phyloP scores from a whole-genome alignment of 2,888 invertebrate genomes.

The Drosophila diplacantha region DNA sequence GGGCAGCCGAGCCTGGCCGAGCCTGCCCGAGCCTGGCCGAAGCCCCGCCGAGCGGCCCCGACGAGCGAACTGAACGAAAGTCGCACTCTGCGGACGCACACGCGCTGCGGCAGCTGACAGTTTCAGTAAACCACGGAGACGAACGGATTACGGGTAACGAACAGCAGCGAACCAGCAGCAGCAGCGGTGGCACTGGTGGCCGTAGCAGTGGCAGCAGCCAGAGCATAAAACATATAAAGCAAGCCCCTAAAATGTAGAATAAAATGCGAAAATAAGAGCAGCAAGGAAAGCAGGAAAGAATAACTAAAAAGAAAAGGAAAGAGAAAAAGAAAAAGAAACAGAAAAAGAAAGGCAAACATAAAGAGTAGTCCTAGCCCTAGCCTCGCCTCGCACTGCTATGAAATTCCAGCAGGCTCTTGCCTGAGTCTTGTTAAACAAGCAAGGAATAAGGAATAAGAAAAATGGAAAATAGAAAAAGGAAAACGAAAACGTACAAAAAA shows the following conservation, averaged over 20 bases:
- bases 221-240: constrained; percentile 19
- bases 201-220: constrained; percentile 28
- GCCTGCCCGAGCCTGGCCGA: constrained; percentile 30
- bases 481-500: constrained; percentile 16
- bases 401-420: constrained; percentile 1
- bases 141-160: constrained; percentile 78
- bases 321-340: neutral
- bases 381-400: neutral
- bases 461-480: constrained; percentile 7
- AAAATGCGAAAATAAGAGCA: constrained; percentile 1
- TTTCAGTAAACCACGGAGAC: constrained; percentile 78
- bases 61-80: constrained; percentile 72
- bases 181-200: constrained; percentile 1
- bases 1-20: constrained; percentile 30
- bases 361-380: neutral
- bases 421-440: constrained; percentile 8
- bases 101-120: constrained; percentile 76
- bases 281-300: neutral
- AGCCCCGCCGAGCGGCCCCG: neutral
- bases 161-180: constrained; percentile 36
- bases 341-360: neutral
- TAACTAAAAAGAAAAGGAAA: neutral
- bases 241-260: constrained; percentile 11
- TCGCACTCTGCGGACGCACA: constrained; percentile 70
- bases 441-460: constrained; percentile 15